Conservation (phyloP, 1,140 invertebrate species). For the Littorina saxatilis region DNA sequence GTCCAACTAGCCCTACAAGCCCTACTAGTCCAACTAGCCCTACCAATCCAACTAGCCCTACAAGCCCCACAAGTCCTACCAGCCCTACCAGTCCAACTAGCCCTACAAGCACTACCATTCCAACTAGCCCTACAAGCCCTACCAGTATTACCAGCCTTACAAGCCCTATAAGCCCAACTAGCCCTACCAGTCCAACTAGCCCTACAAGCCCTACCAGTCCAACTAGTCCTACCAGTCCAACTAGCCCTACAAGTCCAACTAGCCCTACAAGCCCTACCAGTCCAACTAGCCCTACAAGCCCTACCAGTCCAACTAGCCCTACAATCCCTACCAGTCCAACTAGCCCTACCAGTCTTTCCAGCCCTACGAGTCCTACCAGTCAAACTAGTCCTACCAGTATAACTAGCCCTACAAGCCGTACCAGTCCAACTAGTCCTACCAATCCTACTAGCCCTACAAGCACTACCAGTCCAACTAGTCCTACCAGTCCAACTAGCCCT, state of each 20-base stretch:
- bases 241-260: slow-evolving; percentile 1
- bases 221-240: not conserved
- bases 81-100: not conserved
- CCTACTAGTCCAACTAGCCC: slow-evolving; percentile 5
- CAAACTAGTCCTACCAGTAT: too few species aligned
- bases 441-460: not conserved
- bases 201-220: slow-evolving; percentile 1
- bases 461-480: too few species aligned
- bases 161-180: not conserved
- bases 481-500: too few species aligned
- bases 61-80: not conserved
- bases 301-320: too few species aligned
- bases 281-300: not conserved
- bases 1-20: not conserved
- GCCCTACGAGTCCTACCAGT: too few species aligned
- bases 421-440: not conserved
- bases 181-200: not conserved
- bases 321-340: too few species aligned
- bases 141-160: not conserved
- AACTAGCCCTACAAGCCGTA: too few species aligned
- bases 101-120: not conserved
- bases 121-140: not conserved
- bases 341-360: too few species aligned
- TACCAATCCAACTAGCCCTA: not conserved
- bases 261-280: not conserved